A percentile compares a stretch with the other conserved stretches of the same genome.
These are phyloP conservation scores for Staurois parvus DNA, from an alignment of 2,797 vertebrate species.

Conservation along the genomic window DNA sequence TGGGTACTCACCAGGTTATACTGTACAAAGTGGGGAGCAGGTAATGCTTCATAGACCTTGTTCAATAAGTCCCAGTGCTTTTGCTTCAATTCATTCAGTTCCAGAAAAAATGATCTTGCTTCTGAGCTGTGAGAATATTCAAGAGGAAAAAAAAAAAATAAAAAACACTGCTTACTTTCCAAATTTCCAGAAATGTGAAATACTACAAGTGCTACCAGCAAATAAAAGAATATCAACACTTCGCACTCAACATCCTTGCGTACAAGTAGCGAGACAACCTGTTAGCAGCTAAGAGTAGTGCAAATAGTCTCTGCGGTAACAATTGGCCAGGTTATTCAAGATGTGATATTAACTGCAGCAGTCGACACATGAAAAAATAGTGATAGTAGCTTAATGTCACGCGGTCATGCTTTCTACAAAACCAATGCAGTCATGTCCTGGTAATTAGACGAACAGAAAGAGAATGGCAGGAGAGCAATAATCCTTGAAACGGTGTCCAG, in stretches of 20 bases:
- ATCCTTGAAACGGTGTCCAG: conserved; percentile 56
- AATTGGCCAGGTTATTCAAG: conserved; percentile 37
- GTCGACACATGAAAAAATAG: conserved; percentile 60
- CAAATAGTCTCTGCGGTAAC: conserved; percentile 5
- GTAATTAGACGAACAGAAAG: conserved; percentile 60
- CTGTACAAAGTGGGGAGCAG: conserved; percentile 76
- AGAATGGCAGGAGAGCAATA: conserved; percentile 43
- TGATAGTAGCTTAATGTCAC: conserved; percentile 62
- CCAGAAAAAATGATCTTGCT: conserved; percentile 80
- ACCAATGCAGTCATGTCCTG: conserved; percentile 64
- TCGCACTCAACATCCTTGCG: neutral
- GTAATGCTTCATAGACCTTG: conserved; percentile 81
- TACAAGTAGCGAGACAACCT: conserved; percentile 32
- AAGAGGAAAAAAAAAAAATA: conserved; percentile 63
- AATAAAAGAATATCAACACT: conserved; percentile 2
- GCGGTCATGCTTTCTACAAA: conserved; percentile 63
- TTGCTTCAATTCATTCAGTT: conserved; percentile 79
- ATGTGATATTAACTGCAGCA: conserved; percentile 59
- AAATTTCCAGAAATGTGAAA: conserved; percentile 67
- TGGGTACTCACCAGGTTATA: conserved; percentile 84
- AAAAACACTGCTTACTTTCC: conserved; percentile 67
- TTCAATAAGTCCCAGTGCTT: conserved; percentile 82
- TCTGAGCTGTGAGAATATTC: conserved; percentile 71
- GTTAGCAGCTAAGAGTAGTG: conserved; percentile 23
- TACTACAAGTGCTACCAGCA: conserved; percentile 56